phyloP scores from a whole-genome alignment of 1,140 invertebrate genomes.

The Zaprionus taronus region DNA sequence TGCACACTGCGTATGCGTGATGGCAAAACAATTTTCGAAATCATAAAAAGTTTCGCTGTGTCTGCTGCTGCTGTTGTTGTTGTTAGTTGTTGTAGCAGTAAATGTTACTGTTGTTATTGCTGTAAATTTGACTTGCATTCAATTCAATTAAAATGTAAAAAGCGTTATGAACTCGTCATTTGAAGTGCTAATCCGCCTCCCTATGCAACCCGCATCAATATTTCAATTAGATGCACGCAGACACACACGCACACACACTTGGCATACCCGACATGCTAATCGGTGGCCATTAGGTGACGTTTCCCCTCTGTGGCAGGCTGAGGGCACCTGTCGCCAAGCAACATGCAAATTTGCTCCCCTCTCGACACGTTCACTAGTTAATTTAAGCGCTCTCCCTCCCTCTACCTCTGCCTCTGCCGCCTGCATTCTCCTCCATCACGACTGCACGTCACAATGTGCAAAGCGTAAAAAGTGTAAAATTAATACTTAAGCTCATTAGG shows the following conservation, averaged over 20 bases:
- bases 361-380: conserved; percentile 51
- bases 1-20: conserved; percentile 33
- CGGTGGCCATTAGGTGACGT: conserved; percentile 67
- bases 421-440: neutral
- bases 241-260: conserved; percentile 16
- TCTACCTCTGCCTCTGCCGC: conserved; percentile 8
- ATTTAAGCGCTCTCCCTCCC: conserved; percentile 55
- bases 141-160: conserved; percentile 60
- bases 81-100: too few relatives aligned
- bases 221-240: conserved; percentile 58
- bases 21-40: conserved; percentile 8
- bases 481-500: conserved; percentile 50
- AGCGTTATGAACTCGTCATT: conserved; percentile 39
- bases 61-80: too few relatives aligned
- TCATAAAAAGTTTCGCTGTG: neutral
- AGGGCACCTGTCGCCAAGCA: conserved; percentile 56
- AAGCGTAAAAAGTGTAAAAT: conserved; percentile 44
- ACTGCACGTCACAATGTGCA: conserved; percentile 36
- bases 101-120: neutral
- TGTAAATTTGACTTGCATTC: conserved; percentile 51
- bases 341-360: conserved; percentile 52
- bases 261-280: too few relatives aligned
- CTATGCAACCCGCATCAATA: conserved; percentile 41
- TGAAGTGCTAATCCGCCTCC: conserved; percentile 1
- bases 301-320: conserved; percentile 17